phyloP scores from a whole-genome alignment of 2,888 invertebrate genomes.

The Lumbricus terrestris region DNA sequence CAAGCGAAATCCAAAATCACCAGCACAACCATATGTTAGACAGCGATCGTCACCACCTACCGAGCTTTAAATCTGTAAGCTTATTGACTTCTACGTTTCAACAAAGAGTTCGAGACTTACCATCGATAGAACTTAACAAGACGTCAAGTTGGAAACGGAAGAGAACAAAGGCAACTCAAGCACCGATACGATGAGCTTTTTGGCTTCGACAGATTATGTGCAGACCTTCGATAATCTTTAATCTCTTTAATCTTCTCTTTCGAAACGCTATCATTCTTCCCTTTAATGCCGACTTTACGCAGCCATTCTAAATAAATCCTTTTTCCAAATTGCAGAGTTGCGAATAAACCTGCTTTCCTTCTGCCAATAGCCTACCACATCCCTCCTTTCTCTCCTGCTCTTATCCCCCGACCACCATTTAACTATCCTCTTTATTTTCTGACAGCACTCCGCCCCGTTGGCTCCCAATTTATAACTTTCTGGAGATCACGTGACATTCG shows the following conservation, averaged over 20 bases:
- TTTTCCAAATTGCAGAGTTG: neutral
- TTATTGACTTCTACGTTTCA: neutral
- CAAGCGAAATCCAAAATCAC: too few relatives aligned
- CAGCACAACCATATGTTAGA: neutral
- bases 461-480: neutral
- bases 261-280: slow-evolving; percentile 18
- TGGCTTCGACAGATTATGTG: neutral
- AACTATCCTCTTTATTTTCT: neutral
- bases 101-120: neutral
- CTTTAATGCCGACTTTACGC: neutral
- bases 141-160: neutral
- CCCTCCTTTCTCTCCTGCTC: slow-evolving; percentile 3
- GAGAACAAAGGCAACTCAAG: neutral
- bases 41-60: neutral
- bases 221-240: neutral
- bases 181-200: neutral
- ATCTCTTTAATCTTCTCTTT: slow-evolving; percentile 16
- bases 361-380: neutral
- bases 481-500: neutral
- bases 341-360: neutral
- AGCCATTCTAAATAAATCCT: slow-evolving; percentile 9
- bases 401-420: neutral
- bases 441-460: neutral
- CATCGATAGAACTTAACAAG: neutral
- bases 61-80: neutral